These are phyloP conservation scores for Parambassis ranga DNA, from an alignment of 2,797 vertebrate genomes.

Conservation along the genomic window DNA sequence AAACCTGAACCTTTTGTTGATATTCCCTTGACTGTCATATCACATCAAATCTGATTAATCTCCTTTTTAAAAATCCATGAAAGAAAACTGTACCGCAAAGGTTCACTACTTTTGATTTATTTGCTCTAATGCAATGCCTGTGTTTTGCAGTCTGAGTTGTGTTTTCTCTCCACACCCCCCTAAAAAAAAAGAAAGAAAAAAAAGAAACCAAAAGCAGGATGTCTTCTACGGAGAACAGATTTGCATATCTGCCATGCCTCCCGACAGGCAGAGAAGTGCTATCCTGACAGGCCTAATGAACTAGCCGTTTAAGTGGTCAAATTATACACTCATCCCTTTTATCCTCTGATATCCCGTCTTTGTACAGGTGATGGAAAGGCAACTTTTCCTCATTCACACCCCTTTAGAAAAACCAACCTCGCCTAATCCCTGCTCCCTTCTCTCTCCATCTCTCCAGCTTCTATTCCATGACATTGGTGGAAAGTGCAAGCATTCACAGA, in stretches of 20 bases:
- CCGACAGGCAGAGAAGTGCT: constrained; percentile 70
- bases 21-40: neutral
- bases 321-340: constrained; percentile 80
- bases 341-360: constrained; percentile 74
- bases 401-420: constrained; percentile 68
- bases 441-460: constrained; percentile 36
- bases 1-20: constrained; percentile 6
- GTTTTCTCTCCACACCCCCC: constrained; percentile 11
- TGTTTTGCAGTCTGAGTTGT: constrained; percentile 19
- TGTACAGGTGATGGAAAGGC: constrained; percentile 80
- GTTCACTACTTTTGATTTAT: neutral
- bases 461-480: constrained; percentile 66
- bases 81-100: neutral
- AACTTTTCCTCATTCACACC: constrained; percentile 77
- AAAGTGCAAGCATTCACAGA: constrained; percentile 76
- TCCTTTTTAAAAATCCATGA: neutral
- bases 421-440: constrained; percentile 59
- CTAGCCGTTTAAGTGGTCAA: constrained; percentile 78
- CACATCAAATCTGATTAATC: neutral
- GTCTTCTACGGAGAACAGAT: constrained; percentile 52
- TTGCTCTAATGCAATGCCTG: neutral
- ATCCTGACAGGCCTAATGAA: constrained; percentile 78
- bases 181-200: neutral
- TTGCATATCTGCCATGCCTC: constrained; percentile 71
- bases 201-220: constrained; percentile 37